Percentiles rank a stretch among this genome's conserved stretches.
Evolutionary conservation across 2,888 invertebrate species (phyloP).

Genomic region (Drosophila anceps): DNA sequence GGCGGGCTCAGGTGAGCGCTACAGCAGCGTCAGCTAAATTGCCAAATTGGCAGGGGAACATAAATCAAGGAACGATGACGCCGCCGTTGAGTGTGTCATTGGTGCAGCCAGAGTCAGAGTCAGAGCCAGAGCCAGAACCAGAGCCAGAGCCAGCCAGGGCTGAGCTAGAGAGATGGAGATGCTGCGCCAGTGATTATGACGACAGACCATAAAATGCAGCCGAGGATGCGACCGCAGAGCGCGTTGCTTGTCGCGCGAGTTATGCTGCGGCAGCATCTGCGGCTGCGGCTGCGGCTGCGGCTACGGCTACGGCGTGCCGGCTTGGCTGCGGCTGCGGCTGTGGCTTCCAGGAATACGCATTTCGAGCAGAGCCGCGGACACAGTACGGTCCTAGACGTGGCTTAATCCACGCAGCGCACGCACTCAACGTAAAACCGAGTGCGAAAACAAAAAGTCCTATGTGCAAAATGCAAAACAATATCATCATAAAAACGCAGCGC

Average conservation of each 20-base stretch:
- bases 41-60: conserved; percentile 25
- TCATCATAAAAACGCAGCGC: conserved; percentile 71
- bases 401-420: conserved; percentile 68
- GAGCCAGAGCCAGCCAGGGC: not conserved
- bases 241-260: conserved; percentile 64
- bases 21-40: too few species aligned
- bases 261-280: conserved; percentile 24
- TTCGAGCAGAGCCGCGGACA: conserved; percentile 14
- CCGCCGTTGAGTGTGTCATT: conserved; percentile 64
- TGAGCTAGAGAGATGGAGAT: conserved; percentile 32
- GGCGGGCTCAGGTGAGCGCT: too few species aligned
- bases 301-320: conserved; percentile 36
- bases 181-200: conserved; percentile 75
- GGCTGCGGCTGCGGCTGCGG: not conserved
- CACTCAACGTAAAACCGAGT: conserved; percentile 38
- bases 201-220: conserved; percentile 76
- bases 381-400: conserved; percentile 57
- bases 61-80: conserved; percentile 57
- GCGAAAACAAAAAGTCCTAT: conserved; percentile 40
- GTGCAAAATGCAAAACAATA: conserved; percentile 74
- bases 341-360: conserved; percentile 65
- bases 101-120: conserved; percentile 28
- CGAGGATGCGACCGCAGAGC: conserved; percentile 57
- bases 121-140: not conserved
- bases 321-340: conserved; percentile 10